phyloP scores from a whole-genome alignment of 2,888 invertebrate genomes.

The Agonopterix subpropinquella region DNA sequence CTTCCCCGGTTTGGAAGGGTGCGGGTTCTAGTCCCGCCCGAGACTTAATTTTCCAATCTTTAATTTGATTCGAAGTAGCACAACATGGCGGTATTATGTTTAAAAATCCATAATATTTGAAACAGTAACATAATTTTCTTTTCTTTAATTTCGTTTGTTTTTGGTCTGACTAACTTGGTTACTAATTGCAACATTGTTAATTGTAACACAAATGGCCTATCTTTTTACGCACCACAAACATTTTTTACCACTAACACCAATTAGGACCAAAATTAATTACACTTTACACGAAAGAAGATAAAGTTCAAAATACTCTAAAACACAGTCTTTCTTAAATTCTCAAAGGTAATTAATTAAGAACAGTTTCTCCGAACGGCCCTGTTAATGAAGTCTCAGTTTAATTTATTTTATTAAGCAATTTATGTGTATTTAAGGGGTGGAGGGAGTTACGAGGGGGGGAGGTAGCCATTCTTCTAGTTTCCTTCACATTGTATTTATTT shows the following conservation, averaged over 20 bases:
- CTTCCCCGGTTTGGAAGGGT: too few relatives aligned
- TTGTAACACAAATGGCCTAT: background rate
- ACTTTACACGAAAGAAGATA: background rate
- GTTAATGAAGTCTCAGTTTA: slow-evolving; percentile 37
- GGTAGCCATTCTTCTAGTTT: slow-evolving; percentile 7
- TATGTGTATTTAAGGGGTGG: slow-evolving; percentile 19
- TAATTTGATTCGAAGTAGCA: too few relatives aligned
- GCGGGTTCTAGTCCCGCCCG: too few relatives aligned
- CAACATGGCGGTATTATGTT: too few relatives aligned
- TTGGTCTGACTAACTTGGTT: too few relatives aligned
- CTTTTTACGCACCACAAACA: background rate
- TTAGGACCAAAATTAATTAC: too few relatives aligned
- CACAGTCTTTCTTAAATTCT: slow-evolving; percentile 30
- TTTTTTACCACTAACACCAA: too few relatives aligned
- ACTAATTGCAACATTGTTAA: too few relatives aligned
- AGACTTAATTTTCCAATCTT: too few relatives aligned
- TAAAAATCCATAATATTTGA: too few relatives aligned
- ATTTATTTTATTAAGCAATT: slow-evolving; percentile 42
- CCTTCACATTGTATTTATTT: slow-evolving; percentile 1
- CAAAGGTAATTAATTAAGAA: slow-evolving; percentile 40
- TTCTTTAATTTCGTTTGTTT: too few relatives aligned
- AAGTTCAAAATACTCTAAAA: background rate
- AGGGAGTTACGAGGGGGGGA: background rate
- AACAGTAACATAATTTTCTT: too few relatives aligned
- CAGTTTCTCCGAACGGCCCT: slow-evolving; percentile 22